A percentile compares a stretch with the other conserved stretches of the same genome.
Evolutionary conservation across 1,140 invertebrate genomes (phyloP).

Genomic region (Leptonema lineaticorne): DNA sequence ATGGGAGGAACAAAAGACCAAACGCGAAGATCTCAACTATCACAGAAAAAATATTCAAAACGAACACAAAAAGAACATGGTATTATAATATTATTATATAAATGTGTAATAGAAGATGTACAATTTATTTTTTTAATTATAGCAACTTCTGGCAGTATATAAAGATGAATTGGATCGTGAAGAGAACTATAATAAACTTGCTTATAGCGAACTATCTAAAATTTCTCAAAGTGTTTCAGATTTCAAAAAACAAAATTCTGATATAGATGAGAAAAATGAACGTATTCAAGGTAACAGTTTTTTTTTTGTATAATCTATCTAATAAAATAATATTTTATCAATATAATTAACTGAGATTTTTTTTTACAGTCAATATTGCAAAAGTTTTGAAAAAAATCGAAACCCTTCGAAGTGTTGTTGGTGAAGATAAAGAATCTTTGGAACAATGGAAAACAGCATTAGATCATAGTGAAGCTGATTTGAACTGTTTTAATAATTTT

Average conservation of each 20-base stretch:
- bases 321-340: conserved; percentile 18
- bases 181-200: conserved; percentile 57
- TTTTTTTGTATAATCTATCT: neutral
- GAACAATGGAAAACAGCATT: conserved; percentile 64
- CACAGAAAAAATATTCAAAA: conserved; percentile 56
- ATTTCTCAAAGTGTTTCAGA: conserved; percentile 55
- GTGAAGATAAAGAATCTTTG: conserved; percentile 62
- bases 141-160: conserved; percentile 59
- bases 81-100: conserved; percentile 40
- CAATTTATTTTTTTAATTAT: conserved; percentile 1
- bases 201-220: conserved; percentile 54
- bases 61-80: conserved; percentile 60
- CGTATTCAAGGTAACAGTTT: conserved; percentile 48
- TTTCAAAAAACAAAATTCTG: conserved; percentile 55
- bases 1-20: conserved; percentile 48
- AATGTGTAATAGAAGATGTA: neutral
- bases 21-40: conserved; percentile 54
- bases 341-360: neutral
- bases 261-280: conserved; percentile 52
- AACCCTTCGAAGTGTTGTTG: conserved; percentile 57
- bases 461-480: conserved; percentile 60
- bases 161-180: conserved; percentile 64
- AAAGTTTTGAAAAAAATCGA: conserved; percentile 59
- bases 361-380: conserved; percentile 50
- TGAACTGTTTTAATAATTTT: conserved; percentile 63